Conservation (phyloP, 2,888 invertebrate genomes). For the Erpobdella octoculata region DNA sequence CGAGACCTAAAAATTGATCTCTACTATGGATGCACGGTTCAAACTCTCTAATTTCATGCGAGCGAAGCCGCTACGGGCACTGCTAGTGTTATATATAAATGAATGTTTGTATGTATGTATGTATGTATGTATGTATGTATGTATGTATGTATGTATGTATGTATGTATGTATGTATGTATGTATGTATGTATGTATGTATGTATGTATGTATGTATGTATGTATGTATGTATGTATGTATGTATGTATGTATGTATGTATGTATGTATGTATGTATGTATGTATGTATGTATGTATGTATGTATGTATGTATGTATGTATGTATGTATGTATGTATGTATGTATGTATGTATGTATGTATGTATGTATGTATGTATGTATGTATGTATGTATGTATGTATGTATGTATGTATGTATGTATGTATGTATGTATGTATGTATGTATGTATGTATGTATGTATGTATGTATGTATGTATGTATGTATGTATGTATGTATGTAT, state of each 20-base stretch:
- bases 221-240: neutral
- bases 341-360: neutral
- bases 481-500: no score
- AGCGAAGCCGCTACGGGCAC: no score
- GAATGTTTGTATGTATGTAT: no score
- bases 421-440: no score
- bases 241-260: neutral
- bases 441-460: no score
- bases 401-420: no score
- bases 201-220: neutral
- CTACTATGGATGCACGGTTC: no score
- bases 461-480: no score
- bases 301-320: neutral
- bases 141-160: neutral
- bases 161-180: constrained; percentile 1
- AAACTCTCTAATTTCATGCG: no score
- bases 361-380: neutral
- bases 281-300: neutral
- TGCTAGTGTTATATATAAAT: no score
- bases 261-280: neutral
- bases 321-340: neutral
- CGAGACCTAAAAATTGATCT: no score
- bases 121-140: neutral
- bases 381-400: no score
- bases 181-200: constrained; percentile 1